A percentile compares a stretch with the other conserved stretches of the same genome.
These are phyloP conservation scores for Callithrix jacchus DNA, from an alignment of 2,113 vertebrate genomes.

Conservation along the genomic window DNA sequence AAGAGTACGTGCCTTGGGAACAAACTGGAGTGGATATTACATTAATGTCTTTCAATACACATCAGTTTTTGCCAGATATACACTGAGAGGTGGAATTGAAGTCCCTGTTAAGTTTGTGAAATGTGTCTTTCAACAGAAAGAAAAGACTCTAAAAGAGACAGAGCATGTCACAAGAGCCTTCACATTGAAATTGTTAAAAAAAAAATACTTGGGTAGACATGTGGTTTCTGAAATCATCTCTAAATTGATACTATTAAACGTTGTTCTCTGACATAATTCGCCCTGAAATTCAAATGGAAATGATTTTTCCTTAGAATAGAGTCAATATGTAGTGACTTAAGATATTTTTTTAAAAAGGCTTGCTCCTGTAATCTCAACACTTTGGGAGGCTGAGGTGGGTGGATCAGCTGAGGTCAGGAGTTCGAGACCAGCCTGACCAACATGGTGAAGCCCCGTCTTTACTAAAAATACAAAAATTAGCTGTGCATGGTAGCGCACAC, in stretches of 20 bases:
- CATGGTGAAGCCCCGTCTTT: too few relatives aligned
- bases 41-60: neutral
- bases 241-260: neutral
- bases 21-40: neutral
- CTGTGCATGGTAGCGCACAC: too few relatives aligned
- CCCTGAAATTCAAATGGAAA: neutral
- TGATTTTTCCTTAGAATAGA: neutral
- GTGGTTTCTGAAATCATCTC: neutral
- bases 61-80: neutral
- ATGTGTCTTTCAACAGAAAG: neutral
- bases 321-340: neutral
- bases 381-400: too few relatives aligned
- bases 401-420: too few relatives aligned
- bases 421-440: too few relatives aligned
- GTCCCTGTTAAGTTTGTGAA: neutral
- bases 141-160: conserved; percentile 9
- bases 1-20: neutral
- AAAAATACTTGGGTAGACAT: neutral
- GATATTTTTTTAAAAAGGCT: neutral
- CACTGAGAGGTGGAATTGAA: neutral
- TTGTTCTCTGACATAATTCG: neutral
- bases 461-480: too few relatives aligned
- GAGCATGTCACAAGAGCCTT: neutral
- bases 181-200: neutral
- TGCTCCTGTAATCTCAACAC: too few relatives aligned